A percentile compares a stretch with the other conserved stretches of the same genome.
Conservation (phyloP, 1,140 invertebrate genomes). For the Dinoponera quadriceps region DNA sequence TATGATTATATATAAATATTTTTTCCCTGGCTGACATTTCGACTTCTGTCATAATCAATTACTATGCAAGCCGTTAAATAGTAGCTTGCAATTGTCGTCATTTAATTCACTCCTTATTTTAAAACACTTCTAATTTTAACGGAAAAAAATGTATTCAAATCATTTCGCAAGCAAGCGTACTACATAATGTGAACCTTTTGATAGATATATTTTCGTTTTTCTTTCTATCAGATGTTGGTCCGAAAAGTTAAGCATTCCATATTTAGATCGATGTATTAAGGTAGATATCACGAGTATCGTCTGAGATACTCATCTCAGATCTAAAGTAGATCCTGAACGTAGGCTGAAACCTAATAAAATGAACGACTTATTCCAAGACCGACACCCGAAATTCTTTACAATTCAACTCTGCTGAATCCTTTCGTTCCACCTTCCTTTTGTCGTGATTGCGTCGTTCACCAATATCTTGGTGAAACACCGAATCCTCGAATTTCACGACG, state of each 20-base stretch:
- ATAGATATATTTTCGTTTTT: neutral
- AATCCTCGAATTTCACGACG: neutral
- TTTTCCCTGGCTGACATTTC: no score
- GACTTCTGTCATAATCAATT: no score
- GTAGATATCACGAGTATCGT: neutral
- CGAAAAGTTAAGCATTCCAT: conserved; percentile 24
- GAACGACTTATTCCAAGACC: neutral
- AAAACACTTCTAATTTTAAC: no score
- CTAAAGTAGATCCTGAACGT: neutral
- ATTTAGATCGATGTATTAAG: conserved; percentile 19
- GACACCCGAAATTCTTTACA: neutral
- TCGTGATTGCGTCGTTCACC: neutral
- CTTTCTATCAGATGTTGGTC: neutral
- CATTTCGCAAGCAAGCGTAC: neutral
- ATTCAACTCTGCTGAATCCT: neutral
- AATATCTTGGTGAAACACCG: neutral
- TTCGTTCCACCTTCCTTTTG: neutral
- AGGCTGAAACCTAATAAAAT: conserved; percentile 42
- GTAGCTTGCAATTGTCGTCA: no score
- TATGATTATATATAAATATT: no score
- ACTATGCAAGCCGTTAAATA: no score
- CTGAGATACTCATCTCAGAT: neutral
- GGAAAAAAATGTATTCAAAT: neutral
- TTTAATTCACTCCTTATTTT: no score
- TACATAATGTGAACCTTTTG: neutral